These are phyloP conservation scores for Ceratoteleas bidentatus DNA, from an alignment of 1,140 invertebrate species.

Conservation along the genomic window DNA sequence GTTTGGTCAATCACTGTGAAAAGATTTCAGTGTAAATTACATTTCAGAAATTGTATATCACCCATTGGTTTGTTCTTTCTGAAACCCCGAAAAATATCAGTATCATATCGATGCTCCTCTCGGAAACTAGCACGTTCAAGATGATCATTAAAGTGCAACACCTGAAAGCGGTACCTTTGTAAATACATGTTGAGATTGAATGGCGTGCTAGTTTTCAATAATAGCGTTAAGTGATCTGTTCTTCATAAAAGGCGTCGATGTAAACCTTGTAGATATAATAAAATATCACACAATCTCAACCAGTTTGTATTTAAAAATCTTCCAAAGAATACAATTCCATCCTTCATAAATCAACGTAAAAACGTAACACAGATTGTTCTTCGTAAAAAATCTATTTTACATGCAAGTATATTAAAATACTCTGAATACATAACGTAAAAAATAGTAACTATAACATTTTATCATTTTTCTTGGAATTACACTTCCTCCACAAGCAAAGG, in stretches of 20 bases:
- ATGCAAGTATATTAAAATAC: no score
- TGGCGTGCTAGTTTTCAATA: not conserved
- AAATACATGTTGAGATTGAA: no score
- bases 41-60: no score
- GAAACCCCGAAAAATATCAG: not conserved
- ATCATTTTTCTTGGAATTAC: slow-evolving; percentile 72
- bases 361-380: no score
- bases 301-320: no score
- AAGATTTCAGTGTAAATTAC: no score
- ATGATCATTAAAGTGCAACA: not conserved
- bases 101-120: not conserved
- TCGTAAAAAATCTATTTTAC: no score
- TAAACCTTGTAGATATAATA: slow-evolving; percentile 9
- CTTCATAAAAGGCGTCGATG: slow-evolving; percentile 5
- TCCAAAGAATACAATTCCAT: no score
- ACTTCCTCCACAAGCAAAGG: slow-evolving; percentile 84
- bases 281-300: not conserved
- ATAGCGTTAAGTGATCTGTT: not conserved
- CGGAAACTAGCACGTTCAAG: not conserved
- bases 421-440: no score
- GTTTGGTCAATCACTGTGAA: no score
- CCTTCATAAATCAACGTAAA: no score
- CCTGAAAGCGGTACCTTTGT: not conserved
- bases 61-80: no score
- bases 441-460: slow-evolving; percentile 3